phyloP scores from a whole-genome alignment of 2,113 vertebrate species.

The Fregetta grallaria region DNA sequence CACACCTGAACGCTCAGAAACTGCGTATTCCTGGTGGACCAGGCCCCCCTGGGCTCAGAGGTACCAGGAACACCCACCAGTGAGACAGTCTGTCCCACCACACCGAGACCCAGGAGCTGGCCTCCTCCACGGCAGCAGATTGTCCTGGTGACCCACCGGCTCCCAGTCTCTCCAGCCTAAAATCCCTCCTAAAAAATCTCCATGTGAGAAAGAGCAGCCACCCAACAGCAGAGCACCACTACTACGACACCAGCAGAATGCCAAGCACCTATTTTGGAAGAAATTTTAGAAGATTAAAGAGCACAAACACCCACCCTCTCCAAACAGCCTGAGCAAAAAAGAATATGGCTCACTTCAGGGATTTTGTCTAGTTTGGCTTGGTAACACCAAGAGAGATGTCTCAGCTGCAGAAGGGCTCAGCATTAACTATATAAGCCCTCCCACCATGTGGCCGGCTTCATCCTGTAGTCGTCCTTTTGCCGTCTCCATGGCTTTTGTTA shows the following conservation, averaged over 20 bases:
- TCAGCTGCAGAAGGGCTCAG: not conserved
- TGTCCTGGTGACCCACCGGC: rapidly evolving
- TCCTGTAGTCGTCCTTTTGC: not conserved
- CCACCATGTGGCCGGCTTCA: not conserved
- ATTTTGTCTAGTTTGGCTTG: not conserved
- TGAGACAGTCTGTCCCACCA: not conserved
- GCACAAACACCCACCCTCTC: not conserved
- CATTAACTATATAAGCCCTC: not conserved
- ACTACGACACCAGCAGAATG: not conserved
- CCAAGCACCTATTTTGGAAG: not conserved
- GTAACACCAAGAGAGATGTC: not conserved
- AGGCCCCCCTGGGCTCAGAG: not conserved
- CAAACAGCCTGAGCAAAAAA: not conserved
- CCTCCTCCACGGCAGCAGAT: not conserved
- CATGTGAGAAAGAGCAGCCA: not conserved
- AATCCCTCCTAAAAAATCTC: not conserved
- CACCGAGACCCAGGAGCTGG: not conserved
- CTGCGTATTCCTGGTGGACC: not conserved
- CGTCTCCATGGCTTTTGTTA: not conserved
- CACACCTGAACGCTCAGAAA: not conserved
- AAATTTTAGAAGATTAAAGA: not conserved
- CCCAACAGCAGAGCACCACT: not conserved
- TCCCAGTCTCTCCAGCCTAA: not conserved
- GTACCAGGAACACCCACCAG: not conserved
- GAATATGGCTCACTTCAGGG: not conserved